Conservation (phyloP, 37 sponge, comb jelly and placozoan species). For the Aplysina aerophoba region DNA sequence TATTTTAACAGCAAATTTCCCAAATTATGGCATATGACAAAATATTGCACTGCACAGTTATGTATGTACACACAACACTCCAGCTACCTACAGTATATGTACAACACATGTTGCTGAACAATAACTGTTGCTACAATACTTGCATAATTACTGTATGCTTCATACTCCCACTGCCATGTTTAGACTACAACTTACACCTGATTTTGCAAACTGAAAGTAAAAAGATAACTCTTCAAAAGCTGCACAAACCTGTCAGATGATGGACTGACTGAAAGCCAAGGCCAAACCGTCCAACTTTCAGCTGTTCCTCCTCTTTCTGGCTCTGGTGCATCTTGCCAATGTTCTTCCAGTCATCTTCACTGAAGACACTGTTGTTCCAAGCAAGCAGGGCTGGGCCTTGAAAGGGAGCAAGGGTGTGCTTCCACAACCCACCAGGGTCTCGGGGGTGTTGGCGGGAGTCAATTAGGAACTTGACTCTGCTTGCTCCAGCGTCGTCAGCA, state of each 20-base stretch:
- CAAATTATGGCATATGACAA: too few species aligned
- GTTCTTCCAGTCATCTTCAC: conserved; percentile 73
- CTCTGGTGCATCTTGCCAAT: conserved; percentile 72
- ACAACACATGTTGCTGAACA: too few species aligned
- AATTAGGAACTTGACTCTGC: conserved; percentile 60
- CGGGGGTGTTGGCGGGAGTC: conserved; percentile 59
- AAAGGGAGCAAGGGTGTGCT: conserved; percentile 47
- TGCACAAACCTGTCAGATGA: conserved; percentile 73
- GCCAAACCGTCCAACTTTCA: conserved; percentile 90
- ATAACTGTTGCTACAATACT: too few species aligned
- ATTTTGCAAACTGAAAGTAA: too few species aligned
- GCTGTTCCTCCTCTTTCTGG: conserved; percentile 63
- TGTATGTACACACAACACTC: too few species aligned
- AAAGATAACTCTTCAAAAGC: not conserved
- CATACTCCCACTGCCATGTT: too few species aligned
- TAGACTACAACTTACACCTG: too few species aligned
- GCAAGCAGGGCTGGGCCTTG: conserved; percentile 84
- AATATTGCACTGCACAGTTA: too few species aligned
- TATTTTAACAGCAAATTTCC: too few species aligned
- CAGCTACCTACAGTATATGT: too few species aligned
- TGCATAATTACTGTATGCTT: too few species aligned
- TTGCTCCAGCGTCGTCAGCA: conserved; percentile 88
- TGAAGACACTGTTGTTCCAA: conserved; percentile 72
- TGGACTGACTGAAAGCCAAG: conserved; percentile 85
- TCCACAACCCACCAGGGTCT: conserved; percentile 28